Base-by-base conservation (phyloP, 2,888 invertebrate genomes). In the Serrognathus titanus region DNA sequence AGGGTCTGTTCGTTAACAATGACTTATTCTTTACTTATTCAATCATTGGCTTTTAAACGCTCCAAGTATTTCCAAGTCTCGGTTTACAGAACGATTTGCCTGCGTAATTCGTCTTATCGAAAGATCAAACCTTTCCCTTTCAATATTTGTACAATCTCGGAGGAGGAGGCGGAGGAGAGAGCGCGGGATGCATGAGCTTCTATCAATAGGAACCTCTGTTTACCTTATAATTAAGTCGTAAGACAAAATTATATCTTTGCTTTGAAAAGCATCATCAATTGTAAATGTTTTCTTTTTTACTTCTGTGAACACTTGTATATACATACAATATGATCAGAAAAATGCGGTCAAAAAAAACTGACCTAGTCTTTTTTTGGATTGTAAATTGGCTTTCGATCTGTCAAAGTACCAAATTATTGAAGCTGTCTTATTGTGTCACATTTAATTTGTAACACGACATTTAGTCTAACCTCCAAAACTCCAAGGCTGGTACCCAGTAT, bases 11-110 rank as follows among this genome's bases (percentile, higher is more conserved):
- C 51, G 52, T 55, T 60, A 54, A 60, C 58, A 61, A 59, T 59
- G 54, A 56, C 56, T 39, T 61, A 63, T 64, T 64, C 65, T 64
- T 65, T 63, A 63, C 66, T 65, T 62, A 65, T 65, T 63, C 65
- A 63, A 61, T 65, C 63, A 65, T 66, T 63, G 63, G 59, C 63
- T 64, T 65, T 62, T 64, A 62, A 64, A 63, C 66, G 66, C 62
- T 62, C 62, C 62, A 64, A 60, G 60, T 61, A 58, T 56, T 62
- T 50, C 57, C 43, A 62, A 64, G 58, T 63, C 59, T 59, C 39
- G 62, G 64, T 66, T 66, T 66, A 62, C 65, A 63, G 59, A 65
- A 59, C 60, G 65, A 66, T 65, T 65, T 65, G 63, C 59, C 61
- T 31, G 63, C 60, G 60, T 66, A 66, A 65, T 65, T 65, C 64